These are phyloP conservation scores for Cygnus olor DNA, from an alignment of 2,797 vertebrate species.

Conservation along the genomic window DNA sequence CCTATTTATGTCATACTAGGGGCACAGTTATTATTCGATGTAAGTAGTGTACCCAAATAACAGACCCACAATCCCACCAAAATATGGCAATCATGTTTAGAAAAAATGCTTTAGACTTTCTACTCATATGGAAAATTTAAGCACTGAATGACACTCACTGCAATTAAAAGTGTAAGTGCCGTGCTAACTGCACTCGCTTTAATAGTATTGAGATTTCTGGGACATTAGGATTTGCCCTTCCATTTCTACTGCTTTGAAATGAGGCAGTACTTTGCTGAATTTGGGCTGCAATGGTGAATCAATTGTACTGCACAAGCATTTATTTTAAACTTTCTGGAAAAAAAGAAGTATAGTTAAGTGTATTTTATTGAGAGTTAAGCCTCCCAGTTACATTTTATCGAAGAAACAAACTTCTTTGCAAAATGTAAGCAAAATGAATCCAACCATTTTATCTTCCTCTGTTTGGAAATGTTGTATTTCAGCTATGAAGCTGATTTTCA, in stretches of 20 bases:
- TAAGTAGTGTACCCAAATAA: background rate
- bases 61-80: background rate
- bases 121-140: slow-evolving; percentile 18
- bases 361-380: background rate
- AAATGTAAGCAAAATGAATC: background rate
- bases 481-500: background rate
- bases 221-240: background rate
- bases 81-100: background rate
- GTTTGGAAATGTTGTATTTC: background rate
- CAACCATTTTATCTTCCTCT: background rate
- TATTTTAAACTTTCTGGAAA: background rate
- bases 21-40: background rate
- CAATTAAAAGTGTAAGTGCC: background rate
- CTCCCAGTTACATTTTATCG: background rate
- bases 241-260: background rate
- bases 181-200: background rate
- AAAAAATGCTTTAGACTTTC: background rate
- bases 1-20: background rate
- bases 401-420: background rate
- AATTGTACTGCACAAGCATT: background rate
- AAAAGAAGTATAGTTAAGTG: background rate
- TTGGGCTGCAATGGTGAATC: background rate
- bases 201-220: background rate
- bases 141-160: background rate
- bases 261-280: background rate